Percentiles rank a stretch among this genome's conserved stretches.
Evolutionary conservation across 2,113 vertebrate species (phyloP).

Genomic region (Silurus meridionalis): DNA sequence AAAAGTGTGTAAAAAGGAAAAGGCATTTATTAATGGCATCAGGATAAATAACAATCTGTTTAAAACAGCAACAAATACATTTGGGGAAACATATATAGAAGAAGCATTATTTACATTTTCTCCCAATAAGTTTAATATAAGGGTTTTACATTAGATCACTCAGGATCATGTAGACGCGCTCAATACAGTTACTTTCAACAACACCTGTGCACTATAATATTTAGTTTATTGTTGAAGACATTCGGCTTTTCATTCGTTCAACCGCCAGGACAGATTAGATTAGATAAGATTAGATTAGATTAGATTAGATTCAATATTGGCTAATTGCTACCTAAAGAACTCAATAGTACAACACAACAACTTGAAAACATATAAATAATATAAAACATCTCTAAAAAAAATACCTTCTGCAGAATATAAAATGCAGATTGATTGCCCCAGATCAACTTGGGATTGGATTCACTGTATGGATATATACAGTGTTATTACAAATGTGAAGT

Average conservation of each 20-base stretch:
- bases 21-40: neutral
- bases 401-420: neutral
- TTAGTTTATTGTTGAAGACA: neutral
- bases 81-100: neutral
- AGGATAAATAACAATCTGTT: neutral
- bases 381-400: no score
- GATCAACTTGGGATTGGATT: neutral
- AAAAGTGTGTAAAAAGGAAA: neutral
- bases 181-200: neutral
- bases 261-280: neutral
- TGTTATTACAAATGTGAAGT: neutral
- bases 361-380: no score
- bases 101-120: neutral
- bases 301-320: no score
- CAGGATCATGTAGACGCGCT: no score
- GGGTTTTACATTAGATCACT: neutral
- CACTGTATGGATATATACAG: neutral
- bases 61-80: neutral
- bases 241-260: neutral
- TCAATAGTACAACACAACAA: neutral
- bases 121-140: neutral
- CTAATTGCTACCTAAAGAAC: neutral
- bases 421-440: neutral
- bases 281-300: no score
- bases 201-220: neutral